Conservation (phyloP, 2,113 vertebrate species). For the Pardalotus punctatus region DNA sequence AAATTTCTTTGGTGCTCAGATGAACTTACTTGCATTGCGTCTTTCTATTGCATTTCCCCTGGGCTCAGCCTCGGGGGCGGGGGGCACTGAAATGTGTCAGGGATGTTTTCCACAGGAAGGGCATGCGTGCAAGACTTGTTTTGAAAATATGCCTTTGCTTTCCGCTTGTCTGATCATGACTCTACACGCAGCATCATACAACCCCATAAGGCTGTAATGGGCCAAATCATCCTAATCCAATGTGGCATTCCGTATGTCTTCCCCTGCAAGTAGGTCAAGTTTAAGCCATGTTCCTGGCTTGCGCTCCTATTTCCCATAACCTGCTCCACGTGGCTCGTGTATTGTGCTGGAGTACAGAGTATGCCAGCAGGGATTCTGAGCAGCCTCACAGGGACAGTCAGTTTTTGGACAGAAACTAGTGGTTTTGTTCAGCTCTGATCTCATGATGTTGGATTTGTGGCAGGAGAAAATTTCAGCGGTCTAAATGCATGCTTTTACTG, state of each 20-base stretch:
- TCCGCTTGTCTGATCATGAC: conserved; percentile 78
- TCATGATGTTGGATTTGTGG: not conserved
- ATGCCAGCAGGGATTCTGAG: not conserved
- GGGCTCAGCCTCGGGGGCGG: not conserved
- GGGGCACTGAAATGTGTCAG: not conserved
- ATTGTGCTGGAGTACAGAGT: not conserved
- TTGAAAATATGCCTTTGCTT: conserved; percentile 77
- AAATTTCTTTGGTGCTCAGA: not conserved
- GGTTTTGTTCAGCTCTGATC: not conserved
- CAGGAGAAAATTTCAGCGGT: not conserved
- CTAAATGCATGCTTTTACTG: not conserved
- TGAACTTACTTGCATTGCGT: not conserved
- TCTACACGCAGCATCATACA: conserved; percentile 61
- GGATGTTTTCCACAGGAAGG: conserved; percentile 43
- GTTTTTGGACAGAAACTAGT: not conserved
- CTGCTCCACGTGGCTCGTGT: not conserved
- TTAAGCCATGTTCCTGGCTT: conserved; percentile 69
- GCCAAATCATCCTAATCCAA: conserved; percentile 77
- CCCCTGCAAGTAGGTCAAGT: conserved; percentile 88
- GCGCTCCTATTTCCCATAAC: conserved; percentile 53
- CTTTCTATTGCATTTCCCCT: conserved; percentile 15
- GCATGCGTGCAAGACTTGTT: conserved; percentile 70
- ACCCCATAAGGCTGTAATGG: conserved; percentile 75
- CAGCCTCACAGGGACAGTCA: conserved; percentile 3
- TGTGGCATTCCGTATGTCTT: conserved; percentile 79